These are phyloP conservation scores for Tachysurus fulvidraco DNA, from an alignment of 2,113 vertebrate species.

Conservation along the genomic window DNA sequence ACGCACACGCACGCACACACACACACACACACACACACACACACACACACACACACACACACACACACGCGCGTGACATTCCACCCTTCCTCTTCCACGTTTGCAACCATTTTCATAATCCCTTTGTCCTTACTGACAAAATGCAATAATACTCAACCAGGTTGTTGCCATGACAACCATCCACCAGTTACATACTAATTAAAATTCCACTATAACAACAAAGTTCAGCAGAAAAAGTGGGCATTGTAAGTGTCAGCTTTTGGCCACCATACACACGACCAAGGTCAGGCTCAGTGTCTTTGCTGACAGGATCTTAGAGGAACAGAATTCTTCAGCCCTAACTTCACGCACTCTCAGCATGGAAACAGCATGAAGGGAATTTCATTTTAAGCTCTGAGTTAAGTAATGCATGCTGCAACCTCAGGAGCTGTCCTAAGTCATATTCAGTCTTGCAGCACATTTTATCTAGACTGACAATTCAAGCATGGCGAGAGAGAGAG, in stretches of 20 bases:
- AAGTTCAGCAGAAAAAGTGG: constrained; percentile 5
- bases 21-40: not conserved
- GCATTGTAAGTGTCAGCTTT: not conserved
- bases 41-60: not conserved
- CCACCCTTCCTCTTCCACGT: constrained; percentile 12
- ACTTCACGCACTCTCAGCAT: not conserved
- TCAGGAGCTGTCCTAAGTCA: constrained; percentile 15
- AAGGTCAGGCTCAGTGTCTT: not conserved
- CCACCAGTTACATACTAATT: constrained; percentile 22
- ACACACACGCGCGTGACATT: not conserved
- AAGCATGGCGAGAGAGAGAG: not conserved
- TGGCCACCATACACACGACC: not conserved
- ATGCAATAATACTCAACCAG: not conserved
- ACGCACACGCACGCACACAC: not conserved
- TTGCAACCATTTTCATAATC: not conserved
- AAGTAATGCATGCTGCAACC: constrained; percentile 21
- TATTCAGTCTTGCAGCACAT: constrained; percentile 17
- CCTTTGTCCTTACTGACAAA: not conserved
- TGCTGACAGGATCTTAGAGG: not conserved
- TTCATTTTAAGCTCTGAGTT: constrained; percentile 40
- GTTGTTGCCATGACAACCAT: constrained; percentile 40
- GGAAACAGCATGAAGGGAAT: constrained; percentile 29
- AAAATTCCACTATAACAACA: constrained; percentile 13
- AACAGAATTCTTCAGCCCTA: not conserved
- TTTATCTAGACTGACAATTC: constrained; percentile 20